phyloP scores from a whole-genome alignment of 2,797 vertebrate genomes.

The Onychomys arenicola region DNA sequence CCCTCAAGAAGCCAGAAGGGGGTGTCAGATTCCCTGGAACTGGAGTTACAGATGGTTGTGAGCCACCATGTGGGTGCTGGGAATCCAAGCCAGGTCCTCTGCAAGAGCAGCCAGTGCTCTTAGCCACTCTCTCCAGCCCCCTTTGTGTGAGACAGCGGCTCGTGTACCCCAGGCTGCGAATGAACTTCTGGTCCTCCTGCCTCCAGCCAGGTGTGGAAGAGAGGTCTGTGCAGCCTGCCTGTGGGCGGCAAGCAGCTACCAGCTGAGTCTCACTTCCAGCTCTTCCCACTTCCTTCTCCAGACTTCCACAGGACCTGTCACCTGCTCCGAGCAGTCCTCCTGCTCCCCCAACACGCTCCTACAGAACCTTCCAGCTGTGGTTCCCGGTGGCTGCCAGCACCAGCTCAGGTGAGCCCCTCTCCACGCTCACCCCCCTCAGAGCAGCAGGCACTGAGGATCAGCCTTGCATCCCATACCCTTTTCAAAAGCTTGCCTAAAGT shows the following conservation, averaged over 20 bases:
- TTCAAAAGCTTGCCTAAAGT: not conserved
- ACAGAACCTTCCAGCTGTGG: too few species aligned
- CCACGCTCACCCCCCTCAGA: accelerated
- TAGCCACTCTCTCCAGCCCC: not conserved
- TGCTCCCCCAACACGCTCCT: not conserved
- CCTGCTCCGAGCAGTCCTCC: not conserved
- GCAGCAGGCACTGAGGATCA: not conserved
- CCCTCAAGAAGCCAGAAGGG: not conserved
- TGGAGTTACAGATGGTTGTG: not conserved
- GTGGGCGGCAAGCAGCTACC: too few species aligned
- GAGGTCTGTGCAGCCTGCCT: too few species aligned
- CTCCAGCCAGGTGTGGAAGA: not conserved
- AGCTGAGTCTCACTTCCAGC: not conserved
- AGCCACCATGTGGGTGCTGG: not conserved
- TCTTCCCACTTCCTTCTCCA: not conserved
- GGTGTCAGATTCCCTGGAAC: not conserved
- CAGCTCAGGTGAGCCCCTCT: too few species aligned
- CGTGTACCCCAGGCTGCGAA: not conserved
- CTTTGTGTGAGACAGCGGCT: not conserved
- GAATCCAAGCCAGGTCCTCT: not conserved
- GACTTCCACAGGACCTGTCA: not conserved
- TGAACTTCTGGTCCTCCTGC: not conserved
- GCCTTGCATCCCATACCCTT: not conserved
- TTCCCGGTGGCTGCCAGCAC: not conserved
- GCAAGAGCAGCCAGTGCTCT: not conserved